phyloP scores from a whole-genome alignment of 2,888 invertebrate species.

The Hemaris fuciformis region DNA sequence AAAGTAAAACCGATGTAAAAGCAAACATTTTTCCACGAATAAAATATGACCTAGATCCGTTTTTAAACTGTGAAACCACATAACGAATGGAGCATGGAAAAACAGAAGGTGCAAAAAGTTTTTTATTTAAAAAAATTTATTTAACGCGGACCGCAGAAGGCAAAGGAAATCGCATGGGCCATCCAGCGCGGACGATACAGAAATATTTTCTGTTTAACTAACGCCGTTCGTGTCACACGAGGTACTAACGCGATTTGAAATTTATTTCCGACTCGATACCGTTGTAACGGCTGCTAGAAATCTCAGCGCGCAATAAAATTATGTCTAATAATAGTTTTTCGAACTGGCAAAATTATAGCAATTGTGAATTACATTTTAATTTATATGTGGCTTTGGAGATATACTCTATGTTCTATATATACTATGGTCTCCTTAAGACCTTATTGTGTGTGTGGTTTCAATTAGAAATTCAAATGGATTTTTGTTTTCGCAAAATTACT shows the following conservation, averaged over 20 bases:
- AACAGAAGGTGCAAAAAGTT: background rate
- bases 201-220: slow-evolving; percentile 73
- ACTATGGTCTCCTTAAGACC: too few relatives aligned
- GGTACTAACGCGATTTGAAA: slow-evolving; percentile 62
- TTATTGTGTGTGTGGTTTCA: too few relatives aligned
- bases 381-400: background rate
- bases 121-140: background rate
- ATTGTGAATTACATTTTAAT: background rate
- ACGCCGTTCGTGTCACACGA: slow-evolving; percentile 55
- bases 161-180: slow-evolving; percentile 58
- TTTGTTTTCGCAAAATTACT: too few relatives aligned
- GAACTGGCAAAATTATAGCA: background rate
- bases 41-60: background rate
- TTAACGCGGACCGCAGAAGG: slow-evolving; percentile 23
- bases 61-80: background rate
- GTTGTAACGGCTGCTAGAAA: slow-evolving; percentile 29
- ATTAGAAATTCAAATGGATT: too few relatives aligned
- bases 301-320: background rate
- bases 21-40: background rate
- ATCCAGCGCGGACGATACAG: slow-evolving; percentile 61
- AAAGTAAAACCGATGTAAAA: background rate
- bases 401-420: too few relatives aligned
- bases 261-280: slow-evolving; percentile 57
- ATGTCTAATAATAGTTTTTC: background rate
- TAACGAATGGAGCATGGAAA: background rate